Base-by-base conservation (phyloP, 2,888 invertebrate species). In the Lucinisca nassula region DNA sequence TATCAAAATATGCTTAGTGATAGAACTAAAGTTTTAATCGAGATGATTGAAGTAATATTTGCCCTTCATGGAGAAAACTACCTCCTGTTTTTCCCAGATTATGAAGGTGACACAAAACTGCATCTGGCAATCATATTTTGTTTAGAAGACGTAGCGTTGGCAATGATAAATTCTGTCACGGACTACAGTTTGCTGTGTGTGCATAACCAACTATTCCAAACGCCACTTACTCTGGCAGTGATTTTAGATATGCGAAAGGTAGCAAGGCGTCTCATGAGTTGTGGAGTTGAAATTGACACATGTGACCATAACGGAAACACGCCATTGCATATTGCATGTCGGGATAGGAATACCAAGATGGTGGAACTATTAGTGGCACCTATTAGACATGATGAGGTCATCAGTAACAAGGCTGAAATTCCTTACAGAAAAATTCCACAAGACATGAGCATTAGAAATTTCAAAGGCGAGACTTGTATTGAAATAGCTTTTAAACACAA, bases 291-390 rank as follows among this genome's bases (percentile, higher is more conserved):
- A 49, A 40, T 90, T 0, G 76, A 80, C 35, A 37, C 75, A 51
- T 74, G 72, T 35, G 87, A 90, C 27, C 79, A 83, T 58, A 37
- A 83, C 24, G 87, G 90, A 24, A 85, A 90, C 38, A 87, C 90
- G 4, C 77, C 87, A 30, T 79, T 90, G 24, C 87, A 87, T 67
- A 78, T 87, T 40, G 87, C 90, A 45, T 85, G 90, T 38, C 38
- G 74, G 30, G 51, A 85, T 14, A 82, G 85, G 1, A 37, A 35
- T 32, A 0, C 83, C 0, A 38, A 79, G 4, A 51, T 84, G 17
- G 85, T 77, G 14, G 37, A 49, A 27, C 21, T 77, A 17, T 27
- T 90, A 21, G 24, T 87, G 14, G 78, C 76, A 21, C 83, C 90
- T 3, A 79, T 87, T 8, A 78, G 51, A 27, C 82, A 87, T 38